A percentile compares a stretch with the other conserved stretches of the same genome.
phyloP scores from a whole-genome alignment of 2,888 invertebrate genomes.

The Gari tellinella region DNA sequence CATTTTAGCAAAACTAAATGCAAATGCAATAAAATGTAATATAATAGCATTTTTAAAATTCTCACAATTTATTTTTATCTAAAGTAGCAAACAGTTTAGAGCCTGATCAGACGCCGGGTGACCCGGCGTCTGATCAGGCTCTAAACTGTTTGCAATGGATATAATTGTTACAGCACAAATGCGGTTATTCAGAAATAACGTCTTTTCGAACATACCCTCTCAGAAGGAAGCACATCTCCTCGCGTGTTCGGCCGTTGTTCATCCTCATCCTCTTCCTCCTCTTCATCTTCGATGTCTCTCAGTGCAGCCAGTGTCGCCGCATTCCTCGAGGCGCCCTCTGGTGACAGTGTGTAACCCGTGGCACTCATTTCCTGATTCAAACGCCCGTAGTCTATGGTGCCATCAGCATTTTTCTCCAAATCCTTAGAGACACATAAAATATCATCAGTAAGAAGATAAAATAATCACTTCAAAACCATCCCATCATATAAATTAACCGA shows the following conservation, averaged over 20 bases:
- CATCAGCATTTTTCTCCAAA: conserved; percentile 74
- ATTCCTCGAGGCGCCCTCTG: conserved; percentile 64
- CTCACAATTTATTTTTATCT: too few relatives aligned
- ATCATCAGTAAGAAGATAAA: too few relatives aligned
- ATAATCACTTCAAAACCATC: too few relatives aligned
- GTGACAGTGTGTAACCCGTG: conserved; percentile 72
- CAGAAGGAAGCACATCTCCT: conserved; percentile 37
- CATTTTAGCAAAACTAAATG: background rate
- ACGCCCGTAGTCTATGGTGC: conserved; percentile 77
- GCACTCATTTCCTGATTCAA: conserved; percentile 79
- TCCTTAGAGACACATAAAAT: too few relatives aligned
- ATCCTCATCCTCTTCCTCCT: conserved; percentile 29
- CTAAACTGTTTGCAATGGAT: too few relatives aligned
- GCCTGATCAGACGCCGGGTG: too few relatives aligned
- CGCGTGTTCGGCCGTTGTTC: conserved; percentile 8
- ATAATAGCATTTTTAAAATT: too few relatives aligned
- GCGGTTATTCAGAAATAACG: too few relatives aligned
- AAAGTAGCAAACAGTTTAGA: too few relatives aligned
- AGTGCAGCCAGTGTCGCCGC: conserved; percentile 64
- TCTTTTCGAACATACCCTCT: conserved; percentile 46
- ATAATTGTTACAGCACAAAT: too few relatives aligned
- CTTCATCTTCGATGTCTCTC: conserved; percentile 67
- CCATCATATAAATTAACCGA: too few relatives aligned
- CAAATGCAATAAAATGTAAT: background rate
- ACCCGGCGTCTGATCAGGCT: too few relatives aligned